Evolutionary conservation across 2,113 vertebrate genomes (phyloP), one percentile per base, ranked within the genome.

Genomic region (Mungos mungo): DNA sequence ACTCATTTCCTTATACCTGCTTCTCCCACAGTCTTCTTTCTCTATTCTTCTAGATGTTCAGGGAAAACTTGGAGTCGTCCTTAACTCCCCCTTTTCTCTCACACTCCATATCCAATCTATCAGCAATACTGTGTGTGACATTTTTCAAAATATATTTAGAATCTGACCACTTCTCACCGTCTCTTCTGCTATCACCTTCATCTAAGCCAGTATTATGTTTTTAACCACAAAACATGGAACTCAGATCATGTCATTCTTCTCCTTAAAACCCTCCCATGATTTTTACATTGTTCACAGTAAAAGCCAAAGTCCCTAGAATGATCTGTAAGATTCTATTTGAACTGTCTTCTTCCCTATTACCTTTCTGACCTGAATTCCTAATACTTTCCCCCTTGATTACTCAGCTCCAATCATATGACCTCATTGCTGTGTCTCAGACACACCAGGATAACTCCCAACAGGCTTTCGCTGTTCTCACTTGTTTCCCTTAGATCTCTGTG

Each of bases 251-350:
- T 52, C 45, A 80, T 50, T 10, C 45, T 88, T 84, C 45, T 96
- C 72, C 23, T 87, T 31, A 80, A 93, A 94, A 76, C 38, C 47
- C 5, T 90, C 38, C 57, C 3, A 29, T 76, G 19, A 14, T 79
- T 96, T 91, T 97, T 71, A 25, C 63, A 69, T 81, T 88, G 69
- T 84, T 90, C 50, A 31, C n/a, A 35, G 5, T 83, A 68, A 97
- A 92, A 90, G n/a, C n/a, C 69, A 88, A 94, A 92, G 66, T 88
- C 38, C 7, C 84, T 97, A 82, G 68, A 92, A 74, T 94, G 79
- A 89, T 27, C 41, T 88, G 33, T n/a, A 86, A 84, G 54, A 90
- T 79, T 86, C 60, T 68, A 11, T 54, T 90, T 45, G 76, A 72
- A 57, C 38, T 95, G 15, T 19, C 45, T 69, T 80, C 45, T 92